Percentiles rank a stretch among this genome's conserved stretches.
These are phyloP conservation scores for Molorchus minor DNA, from an alignment of 2,888 invertebrate genomes.

Conservation along the genomic window DNA sequence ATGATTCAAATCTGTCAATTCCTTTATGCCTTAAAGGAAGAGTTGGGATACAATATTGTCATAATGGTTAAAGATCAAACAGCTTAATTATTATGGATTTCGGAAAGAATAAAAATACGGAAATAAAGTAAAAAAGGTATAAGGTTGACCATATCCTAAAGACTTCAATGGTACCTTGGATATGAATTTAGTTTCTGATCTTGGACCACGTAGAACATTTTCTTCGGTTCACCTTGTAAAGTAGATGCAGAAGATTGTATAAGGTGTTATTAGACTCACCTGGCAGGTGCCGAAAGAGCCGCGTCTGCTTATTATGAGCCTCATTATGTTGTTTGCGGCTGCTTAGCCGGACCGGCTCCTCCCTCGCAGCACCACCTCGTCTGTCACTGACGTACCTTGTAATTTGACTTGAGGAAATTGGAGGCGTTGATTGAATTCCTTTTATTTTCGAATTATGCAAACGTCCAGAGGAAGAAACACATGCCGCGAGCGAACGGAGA, in stretches of 20 bases:
- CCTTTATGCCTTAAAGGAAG: no score
- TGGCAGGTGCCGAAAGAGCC: conserved; percentile 63
- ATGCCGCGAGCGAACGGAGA: neutral
- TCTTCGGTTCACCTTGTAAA: no score
- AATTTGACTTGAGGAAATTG: conserved; percentile 30
- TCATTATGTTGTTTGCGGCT: conserved; percentile 62
- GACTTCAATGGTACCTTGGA: no score
- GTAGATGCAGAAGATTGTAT: conserved; percentile 44
- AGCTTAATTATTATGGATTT: no score
- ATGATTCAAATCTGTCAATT: no score
- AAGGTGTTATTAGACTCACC: conserved; percentile 62
- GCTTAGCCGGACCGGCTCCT: conserved; percentile 48
- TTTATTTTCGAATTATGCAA: conserved; percentile 10
- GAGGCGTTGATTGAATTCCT: conserved; percentile 17
- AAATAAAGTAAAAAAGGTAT: no score
- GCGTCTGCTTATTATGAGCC: conserved; percentile 58
- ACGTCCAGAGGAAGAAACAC: neutral
- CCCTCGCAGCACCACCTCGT: conserved; percentile 30
- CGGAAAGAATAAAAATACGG: no score
- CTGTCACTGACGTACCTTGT: conserved; percentile 36
- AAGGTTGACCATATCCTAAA: no score
- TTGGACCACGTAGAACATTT: no score
- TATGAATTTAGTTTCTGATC: no score
- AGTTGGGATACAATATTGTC: no score
- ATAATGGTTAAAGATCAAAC: no score